Conservation (phyloP, 1,140 invertebrate genomes). For the Phenacoccus solenopsis region DNA sequence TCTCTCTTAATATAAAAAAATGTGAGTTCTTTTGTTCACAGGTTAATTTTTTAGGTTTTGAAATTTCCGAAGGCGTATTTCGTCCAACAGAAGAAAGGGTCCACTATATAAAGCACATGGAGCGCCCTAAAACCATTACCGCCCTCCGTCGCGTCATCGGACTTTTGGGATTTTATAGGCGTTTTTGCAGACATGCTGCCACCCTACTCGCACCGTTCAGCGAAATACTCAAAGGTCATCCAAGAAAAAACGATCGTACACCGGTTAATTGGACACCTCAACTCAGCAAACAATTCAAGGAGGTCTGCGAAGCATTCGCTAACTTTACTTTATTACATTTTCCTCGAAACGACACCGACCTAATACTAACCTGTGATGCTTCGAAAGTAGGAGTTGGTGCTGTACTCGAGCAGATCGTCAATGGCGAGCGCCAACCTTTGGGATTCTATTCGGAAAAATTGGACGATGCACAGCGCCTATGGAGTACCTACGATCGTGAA, state of each 20-base stretch:
- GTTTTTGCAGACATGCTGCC: neutral
- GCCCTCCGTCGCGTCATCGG: neutral
- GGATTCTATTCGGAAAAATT: neutral
- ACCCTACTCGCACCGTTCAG: neutral
- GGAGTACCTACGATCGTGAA: neutral
- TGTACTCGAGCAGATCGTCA: neutral
- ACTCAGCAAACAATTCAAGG: no score
- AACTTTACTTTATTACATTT: neutral
- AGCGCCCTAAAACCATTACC: neutral
- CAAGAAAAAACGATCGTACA: neutral
- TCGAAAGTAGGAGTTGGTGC: neutral
- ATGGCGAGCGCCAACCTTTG: neutral
- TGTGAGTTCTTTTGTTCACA: neutral
- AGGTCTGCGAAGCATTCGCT: no score
- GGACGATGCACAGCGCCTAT: neutral
- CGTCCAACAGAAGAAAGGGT: neutral
- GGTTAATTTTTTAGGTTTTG: neutral
- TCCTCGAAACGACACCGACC: neutral
- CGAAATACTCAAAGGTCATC: neutral
- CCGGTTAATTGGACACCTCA: neutral
- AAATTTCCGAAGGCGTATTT: neutral
- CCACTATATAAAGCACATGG: neutral
- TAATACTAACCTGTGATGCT: neutral
- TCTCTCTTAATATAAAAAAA: neutral
- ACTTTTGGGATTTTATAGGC: neutral